Conservation (phyloP, 2,797 vertebrate species). For the Enteromius afrohamiltoni region DNA sequence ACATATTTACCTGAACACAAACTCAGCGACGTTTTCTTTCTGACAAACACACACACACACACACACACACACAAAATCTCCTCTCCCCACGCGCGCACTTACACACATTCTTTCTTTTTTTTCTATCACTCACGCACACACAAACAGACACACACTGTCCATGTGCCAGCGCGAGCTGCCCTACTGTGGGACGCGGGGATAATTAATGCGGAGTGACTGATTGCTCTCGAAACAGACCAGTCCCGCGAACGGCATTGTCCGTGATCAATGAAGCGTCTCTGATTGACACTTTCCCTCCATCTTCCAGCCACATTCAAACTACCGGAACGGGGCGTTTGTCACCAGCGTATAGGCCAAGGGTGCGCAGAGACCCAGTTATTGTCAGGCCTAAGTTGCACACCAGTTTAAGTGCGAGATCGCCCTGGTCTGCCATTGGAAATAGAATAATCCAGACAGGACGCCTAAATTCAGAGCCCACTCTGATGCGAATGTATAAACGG, state of each 20-base stretch:
- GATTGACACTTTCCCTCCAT: slow-evolving; percentile 79
- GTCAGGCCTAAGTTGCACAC: slow-evolving; percentile 51
- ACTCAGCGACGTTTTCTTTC: slow-evolving; percentile 1
- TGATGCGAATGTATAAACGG: slow-evolving; percentile 30
- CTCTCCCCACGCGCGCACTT: slow-evolving; percentile 35
- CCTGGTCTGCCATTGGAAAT: slow-evolving; percentile 40
- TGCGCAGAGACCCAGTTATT: slow-evolving; percentile 61
- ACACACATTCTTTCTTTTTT: slow-evolving; percentile 25
- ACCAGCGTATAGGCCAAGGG: slow-evolving; percentile 63
- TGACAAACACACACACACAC: slow-evolving; percentile 27
- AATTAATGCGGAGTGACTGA: slow-evolving; percentile 90
- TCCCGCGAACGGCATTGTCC: slow-evolving; percentile 81
- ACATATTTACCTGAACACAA: slow-evolving; percentile 39
- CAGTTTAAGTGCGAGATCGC: slow-evolving; percentile 52
- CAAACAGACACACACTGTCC: slow-evolving; percentile 59
- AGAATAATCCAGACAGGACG: slow-evolving; percentile 41
- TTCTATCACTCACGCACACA: slow-evolving; percentile 36
- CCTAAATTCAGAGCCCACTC: slow-evolving; percentile 32
- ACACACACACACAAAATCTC: slow-evolving; percentile 29
- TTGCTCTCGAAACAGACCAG: slow-evolving; percentile 87
- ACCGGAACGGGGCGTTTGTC: slow-evolving; percentile 72
- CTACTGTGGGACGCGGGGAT: slow-evolving; percentile 72
- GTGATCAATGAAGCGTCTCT: slow-evolving; percentile 79
- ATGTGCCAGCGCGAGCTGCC: slow-evolving; percentile 73
- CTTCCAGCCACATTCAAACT: slow-evolving; percentile 74